Conservation (phyloP, 2,113 vertebrate species). For the Mandrillus leucophaeus region DNA sequence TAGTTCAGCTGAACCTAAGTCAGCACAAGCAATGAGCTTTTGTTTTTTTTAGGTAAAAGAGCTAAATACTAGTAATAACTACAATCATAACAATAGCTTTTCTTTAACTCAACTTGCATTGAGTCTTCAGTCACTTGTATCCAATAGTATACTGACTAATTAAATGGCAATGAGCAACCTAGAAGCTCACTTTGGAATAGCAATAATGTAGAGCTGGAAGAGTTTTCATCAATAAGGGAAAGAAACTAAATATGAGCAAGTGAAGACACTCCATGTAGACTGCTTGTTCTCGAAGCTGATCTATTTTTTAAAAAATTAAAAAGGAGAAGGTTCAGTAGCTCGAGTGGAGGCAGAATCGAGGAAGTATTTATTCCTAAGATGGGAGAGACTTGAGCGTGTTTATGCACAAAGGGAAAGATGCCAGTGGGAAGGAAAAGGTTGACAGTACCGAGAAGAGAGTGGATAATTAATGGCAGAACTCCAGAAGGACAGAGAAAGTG, state of each 20-base stretch:
- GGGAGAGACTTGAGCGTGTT: neutral
- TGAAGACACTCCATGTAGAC: neutral
- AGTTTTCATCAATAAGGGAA: neutral
- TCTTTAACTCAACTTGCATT: neutral
- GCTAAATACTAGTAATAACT: neutral
- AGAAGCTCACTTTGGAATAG: neutral
- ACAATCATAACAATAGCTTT: neutral
- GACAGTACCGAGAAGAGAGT: neutral
- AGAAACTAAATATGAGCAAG: neutral
- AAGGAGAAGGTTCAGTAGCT: neutral
- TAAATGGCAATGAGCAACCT: neutral
- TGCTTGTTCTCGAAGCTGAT: neutral
- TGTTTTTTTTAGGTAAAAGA: neutral
- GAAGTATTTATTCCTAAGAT: constrained; percentile 23
- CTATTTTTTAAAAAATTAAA: neutral
- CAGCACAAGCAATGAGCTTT: neutral
- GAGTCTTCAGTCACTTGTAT: neutral
- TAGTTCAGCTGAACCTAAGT: neutral
- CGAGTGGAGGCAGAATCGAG: neutral
- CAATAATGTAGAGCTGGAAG: neutral
- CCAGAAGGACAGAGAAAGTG: neutral
- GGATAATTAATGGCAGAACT: neutral
- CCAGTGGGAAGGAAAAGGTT: neutral
- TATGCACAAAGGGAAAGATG: neutral
- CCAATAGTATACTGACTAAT: neutral